Percentiles rank a stretch among this genome's conserved stretches.
Evolutionary conservation across 2,888 invertebrate species (phyloP).

Genomic region (Machimus rusticus): DNA sequence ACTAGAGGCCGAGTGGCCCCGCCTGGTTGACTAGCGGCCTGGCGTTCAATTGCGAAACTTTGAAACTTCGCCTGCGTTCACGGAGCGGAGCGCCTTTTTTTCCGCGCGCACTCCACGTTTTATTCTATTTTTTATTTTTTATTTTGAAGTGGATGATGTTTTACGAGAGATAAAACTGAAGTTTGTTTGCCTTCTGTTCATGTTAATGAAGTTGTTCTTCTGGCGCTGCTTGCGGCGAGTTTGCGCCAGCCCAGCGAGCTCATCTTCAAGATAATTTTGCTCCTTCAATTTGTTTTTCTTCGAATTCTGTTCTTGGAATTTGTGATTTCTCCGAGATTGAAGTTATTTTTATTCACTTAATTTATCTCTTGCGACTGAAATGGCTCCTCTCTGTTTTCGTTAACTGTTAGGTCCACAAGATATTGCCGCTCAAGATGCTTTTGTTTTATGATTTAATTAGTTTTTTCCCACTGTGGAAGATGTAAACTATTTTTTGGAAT

Average conservation of each 20-base stretch:
- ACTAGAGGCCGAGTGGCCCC: neutral
- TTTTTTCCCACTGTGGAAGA: neutral
- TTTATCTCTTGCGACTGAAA: neutral
- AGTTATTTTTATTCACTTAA: constrained; percentile 9
- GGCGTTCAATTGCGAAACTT: constrained; percentile 19
- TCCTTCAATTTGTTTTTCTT: neutral
- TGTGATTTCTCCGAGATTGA: neutral
- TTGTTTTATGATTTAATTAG: neutral
- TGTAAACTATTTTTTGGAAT: neutral
- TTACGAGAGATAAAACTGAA: constrained; percentile 12
- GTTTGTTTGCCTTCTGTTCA: constrained; percentile 10
- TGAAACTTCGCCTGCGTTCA: neutral
- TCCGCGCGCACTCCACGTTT: neutral
- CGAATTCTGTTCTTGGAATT: neutral
- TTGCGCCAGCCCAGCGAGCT: neutral
- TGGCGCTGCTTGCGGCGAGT: neutral
- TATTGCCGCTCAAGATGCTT: neutral
- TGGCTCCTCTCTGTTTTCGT: neutral
- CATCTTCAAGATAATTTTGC: neutral
- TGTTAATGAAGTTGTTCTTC: constrained; percentile 19
- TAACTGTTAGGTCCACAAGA: neutral
- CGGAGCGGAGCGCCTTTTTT: neutral
- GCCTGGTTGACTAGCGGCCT: neutral
- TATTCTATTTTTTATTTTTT: neutral
- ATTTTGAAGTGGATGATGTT: constrained; percentile 15